phyloP scores from a whole-genome alignment of 2,888 invertebrate species.

The Cataglyphis albicans region DNA sequence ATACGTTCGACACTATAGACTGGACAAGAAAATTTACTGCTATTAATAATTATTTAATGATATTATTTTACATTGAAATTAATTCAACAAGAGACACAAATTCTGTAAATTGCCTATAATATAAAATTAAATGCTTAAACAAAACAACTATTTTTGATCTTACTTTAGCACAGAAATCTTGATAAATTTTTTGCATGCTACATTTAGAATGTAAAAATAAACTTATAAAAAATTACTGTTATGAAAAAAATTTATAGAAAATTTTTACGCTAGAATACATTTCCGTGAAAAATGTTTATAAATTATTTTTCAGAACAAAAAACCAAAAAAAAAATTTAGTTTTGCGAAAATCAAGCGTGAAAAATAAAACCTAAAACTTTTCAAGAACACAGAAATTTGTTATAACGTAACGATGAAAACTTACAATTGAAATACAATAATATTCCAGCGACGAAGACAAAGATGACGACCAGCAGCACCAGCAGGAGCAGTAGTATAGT shows the following conservation, averaged over 20 bases:
- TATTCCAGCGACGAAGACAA: slow-evolving; percentile 88
- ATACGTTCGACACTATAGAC: not conserved
- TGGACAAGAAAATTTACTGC: not conserved
- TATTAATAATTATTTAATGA: slow-evolving; percentile 10
- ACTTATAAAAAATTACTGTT: slow-evolving; percentile 1
- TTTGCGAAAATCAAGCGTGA: not conserved
- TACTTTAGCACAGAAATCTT: not conserved
- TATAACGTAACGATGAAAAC: slow-evolving; percentile 78
- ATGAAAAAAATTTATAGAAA: not conserved
- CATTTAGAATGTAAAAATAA: slow-evolving; percentile 6
- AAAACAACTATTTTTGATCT: not conserved
- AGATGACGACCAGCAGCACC: slow-evolving; percentile 88
- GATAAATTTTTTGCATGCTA: slow-evolving; percentile 13
- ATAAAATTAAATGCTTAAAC: slow-evolving; percentile 14
- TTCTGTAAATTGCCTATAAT: not conserved
- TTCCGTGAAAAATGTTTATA: not conserved
- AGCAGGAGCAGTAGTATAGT: slow-evolving; percentile 88
- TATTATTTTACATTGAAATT: slow-evolving; percentile 24
- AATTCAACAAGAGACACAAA: not conserved
- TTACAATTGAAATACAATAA: slow-evolving; percentile 89
- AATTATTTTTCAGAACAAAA: slow-evolving; percentile 26
- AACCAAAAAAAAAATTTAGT: not conserved
- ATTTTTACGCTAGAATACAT: slow-evolving; percentile 1
- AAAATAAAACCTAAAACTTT: not conserved
- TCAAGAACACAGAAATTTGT: not conserved